Conservation (phyloP, 2,113 vertebrate genomes). For the Machaerirhynchus nigripectus region DNA sequence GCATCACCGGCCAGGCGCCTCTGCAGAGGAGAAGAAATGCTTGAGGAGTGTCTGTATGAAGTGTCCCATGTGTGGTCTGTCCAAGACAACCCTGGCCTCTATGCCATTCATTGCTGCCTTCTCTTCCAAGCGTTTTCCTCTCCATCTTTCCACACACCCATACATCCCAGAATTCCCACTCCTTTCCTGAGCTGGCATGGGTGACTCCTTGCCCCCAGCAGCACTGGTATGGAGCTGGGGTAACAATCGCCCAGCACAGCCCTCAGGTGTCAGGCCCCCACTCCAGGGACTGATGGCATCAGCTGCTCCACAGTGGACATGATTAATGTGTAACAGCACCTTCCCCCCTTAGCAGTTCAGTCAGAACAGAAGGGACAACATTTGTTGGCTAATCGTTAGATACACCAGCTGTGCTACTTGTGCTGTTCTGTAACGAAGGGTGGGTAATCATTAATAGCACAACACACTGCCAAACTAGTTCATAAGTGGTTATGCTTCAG, state of each 20-base stretch:
- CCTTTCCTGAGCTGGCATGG: fast-evolving
- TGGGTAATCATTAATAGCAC: slow-evolving; percentile 10
- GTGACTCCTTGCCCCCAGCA: not conserved
- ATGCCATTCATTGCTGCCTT: not conserved
- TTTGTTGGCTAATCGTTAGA: not conserved
- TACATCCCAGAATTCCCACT: not conserved
- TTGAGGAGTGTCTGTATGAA: not conserved
- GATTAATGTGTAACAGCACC: not conserved
- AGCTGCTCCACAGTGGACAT: not conserved
- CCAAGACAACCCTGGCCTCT: fast-evolving
- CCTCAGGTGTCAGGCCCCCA: fast-evolving
- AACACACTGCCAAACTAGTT: not conserved
- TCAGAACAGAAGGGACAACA: not conserved
- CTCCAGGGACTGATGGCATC: not conserved
- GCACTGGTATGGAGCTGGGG: not conserved
- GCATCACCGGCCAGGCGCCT: not conserved
- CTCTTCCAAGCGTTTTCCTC: not conserved
- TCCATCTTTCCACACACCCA: not conserved
- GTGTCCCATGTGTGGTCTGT: not conserved
- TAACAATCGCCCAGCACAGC: not conserved
- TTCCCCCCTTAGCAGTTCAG: not conserved
- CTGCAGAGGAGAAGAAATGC: not conserved
- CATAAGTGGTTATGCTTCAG: not conserved
- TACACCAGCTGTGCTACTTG: not conserved
- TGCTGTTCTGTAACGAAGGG: not conserved